phyloP scores from a whole-genome alignment of 1,140 invertebrate genomes.

The Vanessa atalanta region DNA sequence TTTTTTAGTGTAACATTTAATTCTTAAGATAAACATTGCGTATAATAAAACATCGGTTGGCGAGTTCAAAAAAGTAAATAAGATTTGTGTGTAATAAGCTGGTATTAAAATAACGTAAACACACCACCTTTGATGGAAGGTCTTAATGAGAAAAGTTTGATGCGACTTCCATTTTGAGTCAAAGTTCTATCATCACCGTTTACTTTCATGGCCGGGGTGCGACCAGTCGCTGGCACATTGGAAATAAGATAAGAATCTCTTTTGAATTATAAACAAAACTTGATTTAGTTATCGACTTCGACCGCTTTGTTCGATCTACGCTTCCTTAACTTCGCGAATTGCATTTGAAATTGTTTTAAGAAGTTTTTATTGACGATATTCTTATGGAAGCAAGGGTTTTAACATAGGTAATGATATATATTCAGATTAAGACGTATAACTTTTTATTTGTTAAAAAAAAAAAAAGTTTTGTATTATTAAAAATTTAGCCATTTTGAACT shows the following conservation, averaged over 20 bases:
- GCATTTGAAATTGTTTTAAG: conserved; percentile 63
- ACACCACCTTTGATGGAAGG: conserved; percentile 73
- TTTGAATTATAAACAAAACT: conserved; percentile 67
- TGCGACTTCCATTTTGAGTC: conserved; percentile 74
- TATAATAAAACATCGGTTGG: background rate
- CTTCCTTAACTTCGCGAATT: conserved; percentile 52
- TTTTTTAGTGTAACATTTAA: background rate
- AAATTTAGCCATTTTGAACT: too few relatives aligned
- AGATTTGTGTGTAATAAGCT: conserved; percentile 54
- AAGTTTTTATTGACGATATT: conserved; percentile 52
- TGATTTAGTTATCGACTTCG: conserved; percentile 56
- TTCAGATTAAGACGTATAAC: background rate
- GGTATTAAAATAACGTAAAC: conserved; percentile 73
- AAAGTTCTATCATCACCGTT: conserved; percentile 76
- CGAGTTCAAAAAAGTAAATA: conserved; percentile 35
- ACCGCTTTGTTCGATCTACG: conserved; percentile 53
- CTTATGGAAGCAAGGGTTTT: background rate
- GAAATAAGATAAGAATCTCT: conserved; percentile 62
- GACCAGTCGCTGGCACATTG: conserved; percentile 43
- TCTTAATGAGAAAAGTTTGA: conserved; percentile 79
- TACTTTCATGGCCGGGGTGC: conserved; percentile 59
- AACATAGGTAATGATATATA: background rate
- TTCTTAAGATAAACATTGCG: background rate
- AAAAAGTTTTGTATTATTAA: too few relatives aligned
- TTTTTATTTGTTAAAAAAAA: background rate